Evolutionary conservation across 2,888 invertebrate species (phyloP).

Genomic region (Gasteruption jaculator): DNA sequence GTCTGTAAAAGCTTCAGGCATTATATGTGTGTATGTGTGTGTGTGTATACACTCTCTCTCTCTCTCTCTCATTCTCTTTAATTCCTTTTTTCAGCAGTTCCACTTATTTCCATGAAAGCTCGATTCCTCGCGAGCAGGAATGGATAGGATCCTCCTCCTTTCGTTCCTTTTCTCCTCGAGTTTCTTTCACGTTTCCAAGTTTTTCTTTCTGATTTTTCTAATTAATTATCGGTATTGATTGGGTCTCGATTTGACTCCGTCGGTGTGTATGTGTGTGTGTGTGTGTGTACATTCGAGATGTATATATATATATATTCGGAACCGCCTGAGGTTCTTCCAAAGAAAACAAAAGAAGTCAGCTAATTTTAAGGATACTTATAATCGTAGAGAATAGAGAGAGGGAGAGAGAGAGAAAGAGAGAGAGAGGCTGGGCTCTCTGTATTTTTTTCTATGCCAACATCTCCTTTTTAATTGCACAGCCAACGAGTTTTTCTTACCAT

Average conservation of each 20-base stretch:
- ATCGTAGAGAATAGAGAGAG: constrained; percentile 23
- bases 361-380: too few relatives aligned
- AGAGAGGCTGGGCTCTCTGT: too few relatives aligned
- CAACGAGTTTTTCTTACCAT: too few relatives aligned
- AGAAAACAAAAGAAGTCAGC: too few relatives aligned
- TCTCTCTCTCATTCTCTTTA: constrained; percentile 19
- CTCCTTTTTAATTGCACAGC: too few relatives aligned
- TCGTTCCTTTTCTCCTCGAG: constrained; percentile 24
- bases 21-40: too few relatives aligned
- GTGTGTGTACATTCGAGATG: constrained; percentile 21
- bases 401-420: constrained; percentile 13
- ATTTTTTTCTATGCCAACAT: too few relatives aligned
- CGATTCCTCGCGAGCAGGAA: constrained; percentile 15
- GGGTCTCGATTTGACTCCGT: constrained; percentile 36
- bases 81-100: constrained; percentile 12
- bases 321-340: neutral
- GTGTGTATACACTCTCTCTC: constrained; percentile 21
- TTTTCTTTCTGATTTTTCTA: constrained; percentile 40
- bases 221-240: constrained; percentile 46
- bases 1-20: too few relatives aligned
- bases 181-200: constrained; percentile 40
- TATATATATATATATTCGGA: neutral
- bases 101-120: too few relatives aligned
- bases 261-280: too few relatives aligned
- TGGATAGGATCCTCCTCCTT: constrained; percentile 8